A percentile compares a stretch with the other conserved stretches of the same genome.
phyloP scores from a whole-genome alignment of 2,797 vertebrate species.

The Rhabdophis nuchalis region DNA sequence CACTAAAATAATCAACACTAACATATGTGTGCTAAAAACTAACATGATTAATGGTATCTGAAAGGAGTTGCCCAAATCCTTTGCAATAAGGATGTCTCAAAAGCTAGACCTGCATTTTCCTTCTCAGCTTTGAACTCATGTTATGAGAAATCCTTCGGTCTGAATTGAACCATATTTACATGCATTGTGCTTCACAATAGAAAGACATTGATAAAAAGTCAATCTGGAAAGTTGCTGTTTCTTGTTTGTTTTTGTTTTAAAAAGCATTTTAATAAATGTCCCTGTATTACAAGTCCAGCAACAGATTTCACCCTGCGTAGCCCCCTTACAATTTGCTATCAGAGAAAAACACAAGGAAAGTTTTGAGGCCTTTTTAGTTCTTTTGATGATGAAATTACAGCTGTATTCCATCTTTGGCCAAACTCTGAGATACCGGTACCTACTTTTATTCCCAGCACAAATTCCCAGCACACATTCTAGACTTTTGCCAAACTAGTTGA shows the following conservation, averaged over 20 bases:
- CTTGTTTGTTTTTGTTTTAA: slow-evolving; percentile 6
- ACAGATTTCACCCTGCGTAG: slow-evolving; percentile 6
- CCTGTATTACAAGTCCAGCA: slow-evolving; percentile 8
- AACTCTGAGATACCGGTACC: slow-evolving; percentile 17
- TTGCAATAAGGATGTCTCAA: neutral
- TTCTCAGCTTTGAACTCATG: neutral
- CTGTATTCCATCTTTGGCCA: slow-evolving; percentile 38
- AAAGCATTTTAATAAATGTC: slow-evolving; percentile 24
- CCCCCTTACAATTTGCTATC: neutral
- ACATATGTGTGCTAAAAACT: neutral
- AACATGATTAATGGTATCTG: neutral
- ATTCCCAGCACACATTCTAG: slow-evolving; percentile 41
- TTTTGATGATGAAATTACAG: slow-evolving; percentile 36
- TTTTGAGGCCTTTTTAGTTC: slow-evolving; percentile 34
- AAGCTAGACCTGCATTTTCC: slow-evolving; percentile 27
- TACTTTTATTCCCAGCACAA: slow-evolving; percentile 24
- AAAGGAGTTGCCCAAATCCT: neutral
- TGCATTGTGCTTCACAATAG: slow-evolving; percentile 13
- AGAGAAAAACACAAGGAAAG: slow-evolving; percentile 44
- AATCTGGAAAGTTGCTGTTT: slow-evolving; percentile 13
- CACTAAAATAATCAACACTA: neutral
- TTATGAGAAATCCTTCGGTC: neutral
- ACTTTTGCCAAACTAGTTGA: slow-evolving; percentile 17
- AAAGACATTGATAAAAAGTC: slow-evolving; percentile 31
- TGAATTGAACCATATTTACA: neutral